Evolutionary conservation across 2,888 invertebrate species (phyloP).

Genomic region (Drosophila cognata): DNA sequence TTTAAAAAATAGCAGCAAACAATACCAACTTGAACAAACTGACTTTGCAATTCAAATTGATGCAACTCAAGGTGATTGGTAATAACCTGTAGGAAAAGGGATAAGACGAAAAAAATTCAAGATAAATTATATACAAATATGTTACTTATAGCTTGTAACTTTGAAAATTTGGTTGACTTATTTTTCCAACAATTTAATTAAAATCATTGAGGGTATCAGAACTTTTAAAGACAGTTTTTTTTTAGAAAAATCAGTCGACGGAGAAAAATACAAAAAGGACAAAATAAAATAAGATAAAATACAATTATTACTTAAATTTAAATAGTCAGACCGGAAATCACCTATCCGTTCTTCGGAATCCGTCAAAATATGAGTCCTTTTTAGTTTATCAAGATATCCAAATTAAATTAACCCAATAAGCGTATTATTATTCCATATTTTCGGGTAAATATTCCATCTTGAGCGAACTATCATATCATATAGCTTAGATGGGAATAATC

Average conservation of each 20-base stretch:
- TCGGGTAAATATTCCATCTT: background rate
- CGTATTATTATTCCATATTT: background rate
- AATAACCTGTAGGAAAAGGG: slow-evolving; percentile 11
- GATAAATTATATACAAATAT: slow-evolving; percentile 6
- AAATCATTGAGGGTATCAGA: background rate
- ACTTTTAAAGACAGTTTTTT: background rate
- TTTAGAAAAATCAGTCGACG: background rate
- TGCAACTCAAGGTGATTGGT: slow-evolving; percentile 10
- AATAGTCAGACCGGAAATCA: background rate
- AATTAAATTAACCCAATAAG: background rate
- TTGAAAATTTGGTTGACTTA: background rate
- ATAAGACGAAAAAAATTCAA: background rate
- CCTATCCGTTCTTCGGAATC: background rate
- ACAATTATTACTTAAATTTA: background rate
- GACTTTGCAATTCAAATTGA: slow-evolving; percentile 51
- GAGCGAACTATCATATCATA: background rate
- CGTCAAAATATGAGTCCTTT: background rate
- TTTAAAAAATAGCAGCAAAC: slow-evolving; percentile 18
- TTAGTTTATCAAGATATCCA: background rate
- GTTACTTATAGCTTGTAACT: slow-evolving; percentile 9
- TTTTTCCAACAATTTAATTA: background rate
- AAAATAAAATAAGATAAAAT: background rate
- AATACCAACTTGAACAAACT: slow-evolving; percentile 28
- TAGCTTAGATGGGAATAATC: background rate
- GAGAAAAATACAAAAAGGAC: background rate